Base-by-base conservation (phyloP, 2,888 invertebrate species). In the Nycteola revayana region DNA sequence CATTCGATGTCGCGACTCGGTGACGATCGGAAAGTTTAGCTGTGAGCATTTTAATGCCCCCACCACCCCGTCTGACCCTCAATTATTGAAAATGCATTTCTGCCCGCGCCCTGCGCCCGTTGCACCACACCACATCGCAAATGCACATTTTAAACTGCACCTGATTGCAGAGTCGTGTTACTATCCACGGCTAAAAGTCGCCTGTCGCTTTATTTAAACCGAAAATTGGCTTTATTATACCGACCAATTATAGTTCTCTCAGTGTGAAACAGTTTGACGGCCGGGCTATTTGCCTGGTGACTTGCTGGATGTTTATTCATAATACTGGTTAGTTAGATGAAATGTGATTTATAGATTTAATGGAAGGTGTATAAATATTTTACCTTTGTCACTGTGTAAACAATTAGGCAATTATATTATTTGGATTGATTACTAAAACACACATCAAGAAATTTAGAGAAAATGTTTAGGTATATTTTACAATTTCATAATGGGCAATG, bases 61-160 rank as follows among this genome's bases (percentile, higher is more conserved):
- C 80, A 65, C 75, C 54, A 32, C 54, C 85, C 81, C 61, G 87
- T 88, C 87, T 87, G 87, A 85, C 86, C 84, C 78, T 87, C 84
- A 87, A 88, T 88, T 87, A 88, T 88, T 87, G 87, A 87, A 87
- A 87, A 87, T 87, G 84, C 85, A 86, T 83, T 82, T 75, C 74
- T 71, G 77, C 69, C 78, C 80, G 83, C 83, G 82, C 83, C 82
- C 80, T 69, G 75, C 63, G 73, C 71, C 74, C 67, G 71, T 41
- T 65, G 66, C 63, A 60, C 60, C 60, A 47, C 58, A 58, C 70
- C 78, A 65, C 85, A 88, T 88, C 67, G 79, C 79, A 81, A 87
- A 88, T 88, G 88, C 87, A 87, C 88, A 88, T 88, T 88, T 88
- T 87, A 86, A 88, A 87, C 86, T 80, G 79, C 75, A 80, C 69